Evolutionary conservation across 1,140 invertebrate species (phyloP).

Genomic region (Plectrocnemia conspersa): DNA sequence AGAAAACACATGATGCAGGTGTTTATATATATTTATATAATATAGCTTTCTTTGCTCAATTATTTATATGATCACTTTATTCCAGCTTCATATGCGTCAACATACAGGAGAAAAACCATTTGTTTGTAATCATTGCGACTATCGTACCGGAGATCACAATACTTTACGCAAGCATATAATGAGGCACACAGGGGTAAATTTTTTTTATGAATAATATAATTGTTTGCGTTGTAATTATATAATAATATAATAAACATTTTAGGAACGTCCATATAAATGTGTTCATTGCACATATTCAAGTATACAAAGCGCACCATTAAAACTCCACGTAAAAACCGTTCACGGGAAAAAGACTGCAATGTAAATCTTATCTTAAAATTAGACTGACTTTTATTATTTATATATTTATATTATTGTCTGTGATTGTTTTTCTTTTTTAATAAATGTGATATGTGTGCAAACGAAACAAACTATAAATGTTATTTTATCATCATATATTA

Average conservation of each 20-base stretch:
- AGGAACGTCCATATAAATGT: conserved; percentile 31
- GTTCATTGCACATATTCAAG: conserved; percentile 21
- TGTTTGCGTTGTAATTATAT: not conserved
- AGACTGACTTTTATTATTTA: too few species aligned
- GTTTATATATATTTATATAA: conserved; percentile 13
- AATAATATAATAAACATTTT: conserved; percentile 2
- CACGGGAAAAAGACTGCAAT: too few species aligned
- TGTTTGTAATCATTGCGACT: conserved; percentile 63
- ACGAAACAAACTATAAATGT: too few species aligned
- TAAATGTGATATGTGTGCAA: too few species aligned
- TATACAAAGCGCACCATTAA: conserved; percentile 26
- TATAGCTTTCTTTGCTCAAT: not conserved
- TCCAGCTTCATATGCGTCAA: conserved; percentile 60
- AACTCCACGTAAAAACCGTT: conserved; percentile 13
- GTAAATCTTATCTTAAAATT: too few species aligned
- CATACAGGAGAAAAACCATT: conserved; percentile 74
- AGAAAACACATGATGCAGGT: conserved; percentile 64
- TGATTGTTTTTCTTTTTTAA: too few species aligned
- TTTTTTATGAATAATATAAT: conserved; percentile 1
- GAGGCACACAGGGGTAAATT: conserved; percentile 29
- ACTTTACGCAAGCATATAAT: conserved; percentile 27
- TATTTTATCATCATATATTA: too few species aligned
- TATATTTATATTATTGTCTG: too few species aligned
- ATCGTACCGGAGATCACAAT: conserved; percentile 66
- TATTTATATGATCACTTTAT: conserved; percentile 34